Conservation (phyloP, 2,797 vertebrate species). For the Hafferia zeledoni region DNA sequence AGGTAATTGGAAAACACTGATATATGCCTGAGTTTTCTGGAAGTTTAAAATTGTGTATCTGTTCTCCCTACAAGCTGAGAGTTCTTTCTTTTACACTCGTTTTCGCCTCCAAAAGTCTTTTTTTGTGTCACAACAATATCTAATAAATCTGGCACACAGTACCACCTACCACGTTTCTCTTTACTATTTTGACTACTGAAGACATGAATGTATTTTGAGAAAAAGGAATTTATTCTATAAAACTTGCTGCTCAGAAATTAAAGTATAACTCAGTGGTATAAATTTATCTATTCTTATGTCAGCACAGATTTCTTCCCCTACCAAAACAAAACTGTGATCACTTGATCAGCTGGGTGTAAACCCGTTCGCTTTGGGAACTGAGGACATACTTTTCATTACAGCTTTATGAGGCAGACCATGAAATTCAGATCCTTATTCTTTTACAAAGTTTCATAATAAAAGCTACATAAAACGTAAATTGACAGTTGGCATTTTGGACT, state of each 20-base stretch:
- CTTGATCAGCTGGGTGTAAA: neutral
- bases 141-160: neutral
- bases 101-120: neutral
- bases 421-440: neutral
- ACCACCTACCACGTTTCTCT: neutral
- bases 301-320: neutral
- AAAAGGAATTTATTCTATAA: neutral
- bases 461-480: neutral
- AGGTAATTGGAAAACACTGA: neutral
- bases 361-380: neutral
- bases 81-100: neutral
- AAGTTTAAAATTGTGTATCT: neutral
- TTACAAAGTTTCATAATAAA: neutral
- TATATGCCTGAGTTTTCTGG: neutral
- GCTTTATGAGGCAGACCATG: neutral
- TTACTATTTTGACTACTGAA: neutral
- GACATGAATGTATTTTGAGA: neutral
- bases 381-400: neutral
- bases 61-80: neutral
- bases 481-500: neutral
- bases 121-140: neutral
- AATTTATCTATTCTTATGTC: neutral
- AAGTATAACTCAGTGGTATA: neutral
- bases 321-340: neutral
- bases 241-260: neutral